Base-by-base conservation (phyloP, 2,797 vertebrate species). In the Sebastes variabilis region DNA sequence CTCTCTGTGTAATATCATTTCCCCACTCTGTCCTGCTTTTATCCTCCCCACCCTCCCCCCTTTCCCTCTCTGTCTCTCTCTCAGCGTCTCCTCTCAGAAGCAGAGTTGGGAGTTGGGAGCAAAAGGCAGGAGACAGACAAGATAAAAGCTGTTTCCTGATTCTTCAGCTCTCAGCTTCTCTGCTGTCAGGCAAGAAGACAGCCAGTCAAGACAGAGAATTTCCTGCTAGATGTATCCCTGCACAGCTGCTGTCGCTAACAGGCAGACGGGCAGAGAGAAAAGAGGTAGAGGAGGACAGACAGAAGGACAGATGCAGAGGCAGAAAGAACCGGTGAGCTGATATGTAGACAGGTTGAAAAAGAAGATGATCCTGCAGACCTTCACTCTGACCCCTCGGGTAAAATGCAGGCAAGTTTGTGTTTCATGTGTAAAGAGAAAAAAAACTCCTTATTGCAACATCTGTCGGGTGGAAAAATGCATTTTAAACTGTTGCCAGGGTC, bases 121-220 rank as follows among this genome's bases (percentile, higher is more conserved):
- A 93, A 94, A 92, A 93, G 91, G 91, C 93, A 93, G 90, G 90
- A 94, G 93, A 94, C 93, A 94, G 92, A 94, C 90, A 88, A 95
- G 94, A 95, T 95, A 92, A 95, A 95, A 94, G 94, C 89, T 79
- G 89, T 81, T 94, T 95, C 94, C 93, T 93, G 92, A 91, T 93
- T 95, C 91, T 87, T 86, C 91, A 89, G 81, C 90, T 91, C 89
- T 90, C 88, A 89, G 93, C 91, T 89, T 86, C 90, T 90, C 86
- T 81, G 91, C 94, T 94, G 94, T 94, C 93, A 95, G 89, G 82
- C 75, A 52, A 85, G 84, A 91, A 92, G 93, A 95, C 94, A 93
- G 91, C 89, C 12, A 92, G 92, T 93, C 93, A 91, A 93, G 93
- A 86, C 81, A 75, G 86, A 91, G 89, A 93, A 88, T 93, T 92